Evolutionary conservation across 2,888 invertebrate species (phyloP), one percentile per base, ranked within the genome.

Genomic region (Corythucha ciliata): DNA sequence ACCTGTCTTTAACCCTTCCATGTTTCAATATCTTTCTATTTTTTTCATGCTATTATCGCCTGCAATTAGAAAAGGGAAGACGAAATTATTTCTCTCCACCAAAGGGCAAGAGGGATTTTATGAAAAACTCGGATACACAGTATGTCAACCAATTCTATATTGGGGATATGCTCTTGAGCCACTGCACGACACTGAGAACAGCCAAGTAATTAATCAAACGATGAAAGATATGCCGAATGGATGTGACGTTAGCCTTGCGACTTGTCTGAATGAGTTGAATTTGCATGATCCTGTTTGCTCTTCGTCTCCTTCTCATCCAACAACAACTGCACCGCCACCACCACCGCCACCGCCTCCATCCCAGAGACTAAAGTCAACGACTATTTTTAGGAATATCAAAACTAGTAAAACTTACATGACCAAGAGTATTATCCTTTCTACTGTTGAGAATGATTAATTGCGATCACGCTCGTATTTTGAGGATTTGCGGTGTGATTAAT

Each of bases 261-360:
- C 37, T 20, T 25, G 21, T 29, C 18, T 22, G 6, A 36, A 39
- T 47, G 37, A 36, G 25, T n/a, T 24, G 10, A 45, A 26, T 47
- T 39, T 40, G 22, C 47, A 48, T 29, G n/a, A n/a, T n/a, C n/a
- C n/a, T n/a, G n/a, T n/a, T n/a, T n/a, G n/a, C n/a, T n/a, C n/a
- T n/a, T n/a, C n/a, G n/a, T n/a, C n/a, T n/a, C n/a, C n/a, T n/a
- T n/a, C n/a, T n/a, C n/a, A n/a, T n/a, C n/a, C n/a, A n/a, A n/a
- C n/a, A n/a, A n/a, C n/a, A n/a, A n/a, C n/a, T n/a, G 48, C 48
- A n/a, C 55, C 55, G 18, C 49, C 59, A 59, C 70, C 70, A 27
- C 64, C 66, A 20, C 70, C 72, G 40, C 69, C 70, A 39, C 71
- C 70, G 39, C 64, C 69, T 65, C 68, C 68, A 48, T 22, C 20